Evolutionary conservation across 2,113 vertebrate species (phyloP), one percentile per base, ranked within the genome.

Genomic region (cattle (Bos taurus)): DNA sequence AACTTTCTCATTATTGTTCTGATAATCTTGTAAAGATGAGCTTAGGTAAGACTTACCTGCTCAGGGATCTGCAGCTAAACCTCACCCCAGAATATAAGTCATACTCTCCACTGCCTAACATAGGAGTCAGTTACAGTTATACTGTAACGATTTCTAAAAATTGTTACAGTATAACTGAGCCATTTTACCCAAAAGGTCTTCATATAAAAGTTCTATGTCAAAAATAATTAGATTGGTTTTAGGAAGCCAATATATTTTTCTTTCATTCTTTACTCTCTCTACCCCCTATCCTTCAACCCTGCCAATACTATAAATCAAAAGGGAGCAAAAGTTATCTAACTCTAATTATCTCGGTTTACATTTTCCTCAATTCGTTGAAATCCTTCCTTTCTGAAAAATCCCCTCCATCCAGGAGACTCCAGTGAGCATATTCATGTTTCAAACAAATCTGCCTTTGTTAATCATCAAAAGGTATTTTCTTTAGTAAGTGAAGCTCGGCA

Each of bases 401-500:
- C n/a, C 12, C 5, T 95, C 91, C 33, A 90, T 93, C 56, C 6
- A 52, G 88, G 33, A 96, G 5, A 95, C 67, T 94, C 57, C 7
- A 54, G 48, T 97, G 94, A 91, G 77, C 2, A 33, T 4, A 67
- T 91, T 97, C 43, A 12, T 16, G 33, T 94, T 98, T 98, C 59
- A 97, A 98, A 89, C 1, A 98, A 96, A 97, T 87, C n/a, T 90
- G 11, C 11, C 60, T 46, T 17, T 95, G 80, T 95, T 97, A 97
- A 96, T 90, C 95, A 95, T 94, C 77, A 40, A 78, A 97, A 95
- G 59, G 0, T 97, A 85, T 95, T 81, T 98, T 54, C 60, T 94
- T 97, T 97, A 98, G 48, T 95, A 98, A 98, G 80, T 93, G 54
- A 97, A 17, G 0, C 90, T 95, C 50, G 7, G 62, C 28, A 98